Evolutionary conservation across 2,797 vertebrate species (phyloP).

Genomic region (Neolamprologus multifasciatus): DNA sequence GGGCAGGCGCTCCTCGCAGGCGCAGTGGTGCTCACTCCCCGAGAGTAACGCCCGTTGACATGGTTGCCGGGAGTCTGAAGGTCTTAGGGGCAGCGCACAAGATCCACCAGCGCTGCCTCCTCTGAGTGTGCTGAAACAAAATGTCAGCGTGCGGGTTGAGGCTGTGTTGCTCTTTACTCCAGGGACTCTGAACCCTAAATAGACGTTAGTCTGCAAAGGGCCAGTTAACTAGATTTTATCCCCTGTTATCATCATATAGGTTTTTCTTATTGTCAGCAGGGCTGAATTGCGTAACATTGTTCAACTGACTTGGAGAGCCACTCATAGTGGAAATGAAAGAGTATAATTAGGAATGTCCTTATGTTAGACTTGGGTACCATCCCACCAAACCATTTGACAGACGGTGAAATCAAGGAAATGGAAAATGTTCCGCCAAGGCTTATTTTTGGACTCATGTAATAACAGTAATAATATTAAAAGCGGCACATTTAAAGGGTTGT

Average conservation of each 20-base stretch:
- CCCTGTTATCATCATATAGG: background rate
- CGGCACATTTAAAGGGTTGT: background rate
- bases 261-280: background rate
- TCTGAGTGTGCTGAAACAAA: slow-evolving; percentile 34
- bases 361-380: slow-evolving; percentile 10
- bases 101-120: background rate
- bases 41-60: slow-evolving; percentile 50
- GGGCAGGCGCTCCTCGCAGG: background rate
- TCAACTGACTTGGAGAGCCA: background rate
- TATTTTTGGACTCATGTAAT: background rate
- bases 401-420: background rate
- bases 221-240: background rate
- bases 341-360: slow-evolving; percentile 24
- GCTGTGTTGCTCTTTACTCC: background rate
- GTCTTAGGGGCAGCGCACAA: background rate
- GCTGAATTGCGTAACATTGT: background rate
- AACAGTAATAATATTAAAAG: background rate
- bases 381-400: slow-evolving; percentile 1
- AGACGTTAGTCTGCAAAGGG: background rate
- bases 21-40: slow-evolving; percentile 16
- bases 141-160: slow-evolving; percentile 34
- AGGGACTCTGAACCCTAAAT: background rate
- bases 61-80: slow-evolving; percentile 28
- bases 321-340: background rate
- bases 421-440: background rate